Conservation (phyloP, 2,113 vertebrate genomes). For the Alces alces region DNA sequence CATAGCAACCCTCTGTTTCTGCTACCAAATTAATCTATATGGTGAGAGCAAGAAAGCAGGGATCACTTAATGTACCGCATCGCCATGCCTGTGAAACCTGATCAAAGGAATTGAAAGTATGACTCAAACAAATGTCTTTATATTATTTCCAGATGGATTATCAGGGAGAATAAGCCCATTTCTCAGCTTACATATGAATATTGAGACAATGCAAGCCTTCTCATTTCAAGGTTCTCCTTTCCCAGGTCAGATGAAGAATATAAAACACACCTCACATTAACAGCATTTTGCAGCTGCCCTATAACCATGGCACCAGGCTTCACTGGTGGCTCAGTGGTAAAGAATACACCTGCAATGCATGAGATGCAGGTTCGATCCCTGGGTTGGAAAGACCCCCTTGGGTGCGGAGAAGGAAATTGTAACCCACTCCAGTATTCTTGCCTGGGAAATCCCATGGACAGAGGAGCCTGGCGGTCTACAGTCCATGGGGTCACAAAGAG, state of each 20-base stretch:
- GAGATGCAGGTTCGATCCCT: background rate
- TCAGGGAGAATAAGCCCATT: background rate
- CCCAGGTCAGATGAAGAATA: background rate
- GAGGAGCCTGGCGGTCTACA: background rate
- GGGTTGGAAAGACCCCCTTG: background rate
- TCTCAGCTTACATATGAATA: background rate
- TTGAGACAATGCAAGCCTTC: background rate
- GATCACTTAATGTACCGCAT: background rate
- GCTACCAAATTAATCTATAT: background rate
- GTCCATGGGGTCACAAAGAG: background rate
- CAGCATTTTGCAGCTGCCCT: background rate
- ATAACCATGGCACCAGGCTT: background rate
- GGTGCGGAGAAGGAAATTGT: background rate
- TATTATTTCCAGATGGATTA: background rate
- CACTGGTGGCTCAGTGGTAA: background rate
- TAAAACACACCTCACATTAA: rapidly evolving
- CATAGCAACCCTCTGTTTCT: background rate
- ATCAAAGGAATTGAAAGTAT: background rate
- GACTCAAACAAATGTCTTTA: background rate
- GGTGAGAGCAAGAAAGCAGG: background rate
- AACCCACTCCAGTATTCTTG: background rate
- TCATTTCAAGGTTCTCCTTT: background rate
- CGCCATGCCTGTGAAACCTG: background rate
- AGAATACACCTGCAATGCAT: background rate
- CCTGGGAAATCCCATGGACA: background rate